A percentile compares a stretch with the other conserved stretches of the same genome.
phyloP scores from a whole-genome alignment of 2,797 vertebrate genomes.

The Acrossocheilus fasciatus region DNA sequence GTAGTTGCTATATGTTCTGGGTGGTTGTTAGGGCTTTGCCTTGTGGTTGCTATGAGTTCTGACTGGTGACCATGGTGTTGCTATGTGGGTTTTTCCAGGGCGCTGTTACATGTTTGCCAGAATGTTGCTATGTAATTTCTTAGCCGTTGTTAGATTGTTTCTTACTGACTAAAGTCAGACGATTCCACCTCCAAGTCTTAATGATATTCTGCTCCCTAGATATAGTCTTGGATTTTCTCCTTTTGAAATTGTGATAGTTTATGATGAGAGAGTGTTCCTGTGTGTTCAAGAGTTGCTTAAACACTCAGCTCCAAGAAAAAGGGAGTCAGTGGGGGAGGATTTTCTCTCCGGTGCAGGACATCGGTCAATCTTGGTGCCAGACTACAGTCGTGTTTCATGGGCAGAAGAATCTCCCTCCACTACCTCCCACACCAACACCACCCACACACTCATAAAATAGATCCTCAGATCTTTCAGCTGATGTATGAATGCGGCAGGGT shows the following conservation, averaged over 20 bases:
- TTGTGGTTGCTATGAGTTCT: background rate
- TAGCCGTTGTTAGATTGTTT: background rate
- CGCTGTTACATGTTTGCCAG: background rate
- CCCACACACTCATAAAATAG: conserved; percentile 25
- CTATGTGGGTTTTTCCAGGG: background rate
- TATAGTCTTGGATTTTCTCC: background rate
- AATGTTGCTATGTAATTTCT: background rate
- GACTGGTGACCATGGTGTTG: background rate
- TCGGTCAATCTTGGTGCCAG: conserved; percentile 42
- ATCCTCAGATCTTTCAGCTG: conserved; percentile 19
- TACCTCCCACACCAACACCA: conserved; percentile 31
- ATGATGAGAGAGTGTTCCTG: background rate
- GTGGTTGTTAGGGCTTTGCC: background rate
- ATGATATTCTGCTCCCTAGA: background rate
- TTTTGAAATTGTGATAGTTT: background rate
- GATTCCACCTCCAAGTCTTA: background rate
- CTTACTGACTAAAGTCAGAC: background rate
- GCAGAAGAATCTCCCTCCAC: conserved; percentile 28
- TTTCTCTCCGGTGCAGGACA: conserved; percentile 2
- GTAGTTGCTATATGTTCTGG: background rate
- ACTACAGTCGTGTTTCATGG: conserved; percentile 49
- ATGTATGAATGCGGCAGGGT: conserved; percentile 30
- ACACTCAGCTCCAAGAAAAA: conserved; percentile 42
- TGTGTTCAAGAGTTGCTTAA: conserved; percentile 16
- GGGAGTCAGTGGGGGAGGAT: conserved; percentile 37